Evolutionary conservation across 2,888 invertebrate genomes (phyloP).

Genomic region (Drosophila leonis): DNA sequence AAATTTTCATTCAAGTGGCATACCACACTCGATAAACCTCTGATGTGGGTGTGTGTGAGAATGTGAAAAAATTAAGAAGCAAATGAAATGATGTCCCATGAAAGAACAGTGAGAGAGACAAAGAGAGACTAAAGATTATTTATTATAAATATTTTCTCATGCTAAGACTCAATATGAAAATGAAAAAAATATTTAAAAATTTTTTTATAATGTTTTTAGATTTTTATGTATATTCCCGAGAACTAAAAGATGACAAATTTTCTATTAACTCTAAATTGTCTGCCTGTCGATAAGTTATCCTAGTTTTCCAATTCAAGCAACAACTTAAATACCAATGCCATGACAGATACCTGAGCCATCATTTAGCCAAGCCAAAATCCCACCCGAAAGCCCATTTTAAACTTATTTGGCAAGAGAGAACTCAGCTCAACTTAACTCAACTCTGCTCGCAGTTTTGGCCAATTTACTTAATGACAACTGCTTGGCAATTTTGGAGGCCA

Average conservation of each 20-base stretch:
- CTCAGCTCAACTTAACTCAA: slow-evolving; percentile 10
- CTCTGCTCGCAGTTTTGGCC: slow-evolving; percentile 38
- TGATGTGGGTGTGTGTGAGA: not conserved
- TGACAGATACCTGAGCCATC: slow-evolving; percentile 14
- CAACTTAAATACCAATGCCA: not conserved
- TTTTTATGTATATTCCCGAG: not conserved
- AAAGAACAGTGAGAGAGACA: too few relatives aligned
- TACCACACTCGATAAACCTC: slow-evolving; percentile 33
- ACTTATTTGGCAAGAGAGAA: slow-evolving; percentile 41
- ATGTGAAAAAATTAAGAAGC: not conserved
- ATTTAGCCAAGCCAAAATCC: slow-evolving; percentile 28
- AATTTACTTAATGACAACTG: slow-evolving; percentile 76
- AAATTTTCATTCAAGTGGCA: slow-evolving; percentile 44
- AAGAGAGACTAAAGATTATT: not conserved
- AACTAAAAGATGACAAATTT: not conserved
- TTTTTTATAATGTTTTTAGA: too few relatives aligned
- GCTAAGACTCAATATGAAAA: not conserved
- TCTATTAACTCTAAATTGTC: not conserved
- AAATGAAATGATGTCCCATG: not conserved
- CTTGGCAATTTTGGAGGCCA: slow-evolving; percentile 63
- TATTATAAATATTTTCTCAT: not conserved
- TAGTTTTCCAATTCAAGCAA: not conserved
- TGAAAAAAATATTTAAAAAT: not conserved
- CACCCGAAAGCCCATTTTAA: not conserved
- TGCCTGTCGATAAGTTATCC: not conserved